Evolutionary conservation across 1,140 invertebrate species (phyloP), one percentile per base, ranked within the genome.

Genomic region (Globodera rostochiensis): DNA sequence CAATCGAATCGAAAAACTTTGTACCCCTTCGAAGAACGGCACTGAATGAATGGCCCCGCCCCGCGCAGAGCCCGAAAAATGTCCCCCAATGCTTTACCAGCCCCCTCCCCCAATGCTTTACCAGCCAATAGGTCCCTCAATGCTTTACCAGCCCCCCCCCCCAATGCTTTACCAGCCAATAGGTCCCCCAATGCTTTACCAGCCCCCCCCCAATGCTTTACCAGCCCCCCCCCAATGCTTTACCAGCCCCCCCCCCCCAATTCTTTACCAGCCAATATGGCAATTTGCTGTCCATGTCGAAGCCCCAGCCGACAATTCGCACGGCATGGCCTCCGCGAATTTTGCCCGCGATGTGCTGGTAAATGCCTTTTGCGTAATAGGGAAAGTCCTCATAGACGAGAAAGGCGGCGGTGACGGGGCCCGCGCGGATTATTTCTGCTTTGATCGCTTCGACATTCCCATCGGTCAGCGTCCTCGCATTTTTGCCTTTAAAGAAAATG

Each of bases 321-420:
- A 97, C 93, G 45, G 95, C 95, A 91, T 97, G 95, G 11, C 95
- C 95, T 57, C 95, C 95, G 46, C 95, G 91, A n/a, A 91, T 91
- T 21, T 92, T 89, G 70, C 95, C 95, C 77, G 92, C 90, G 0
- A 93, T 92, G 88, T 96, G 94, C 88, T 94, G 92, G 90, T 96
- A 96, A 4, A 96, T 94, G 85, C 95, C 94, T 92, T 86, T 46
- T 13, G 21, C 78, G 81, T 79, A 83, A 21, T 21, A 9, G 2
- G 94, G 90, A 86, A 97, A 94, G 91, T 97, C 95, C 76, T 92
- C 92, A 89, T 95, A 97, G 15, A 97, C 95, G 1, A 93, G 93
- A 87, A 96, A 96, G 64, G 94, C 94, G 0, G 92, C 95, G 91
- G 96, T 95, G 0, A 97, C 95, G 5, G 95, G 95, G 21, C 95